phyloP scores from a whole-genome alignment of 2,113 vertebrate species.

The Dicerorhinus sumatrensis region DNA sequence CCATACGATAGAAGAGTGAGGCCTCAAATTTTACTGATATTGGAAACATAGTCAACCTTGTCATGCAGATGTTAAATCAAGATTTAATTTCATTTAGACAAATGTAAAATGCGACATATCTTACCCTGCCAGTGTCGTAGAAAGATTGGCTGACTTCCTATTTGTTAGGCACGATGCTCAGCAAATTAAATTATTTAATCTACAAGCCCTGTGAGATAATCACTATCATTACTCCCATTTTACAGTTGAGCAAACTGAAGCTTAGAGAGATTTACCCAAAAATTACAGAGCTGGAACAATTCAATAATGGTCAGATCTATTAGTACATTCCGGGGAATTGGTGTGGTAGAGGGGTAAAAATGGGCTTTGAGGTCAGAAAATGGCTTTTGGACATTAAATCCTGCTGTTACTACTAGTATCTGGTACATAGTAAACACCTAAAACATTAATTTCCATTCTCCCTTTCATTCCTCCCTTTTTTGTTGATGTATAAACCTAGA shows the following conservation, averaged over 20 bases:
- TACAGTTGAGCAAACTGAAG: not conserved
- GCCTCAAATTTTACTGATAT: not conserved
- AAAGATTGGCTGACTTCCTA: conserved; percentile 19
- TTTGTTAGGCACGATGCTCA: not conserved
- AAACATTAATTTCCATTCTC: not conserved
- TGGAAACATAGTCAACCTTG: not conserved
- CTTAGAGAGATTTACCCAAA: not conserved
- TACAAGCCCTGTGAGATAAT: not conserved
- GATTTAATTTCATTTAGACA: conserved; percentile 36
- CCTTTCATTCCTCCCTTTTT: not conserved
- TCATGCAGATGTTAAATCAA: not conserved
- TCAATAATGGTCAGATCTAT: not conserved
- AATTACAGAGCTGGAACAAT: not conserved
- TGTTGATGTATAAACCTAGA: not conserved
- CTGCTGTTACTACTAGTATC: not conserved
- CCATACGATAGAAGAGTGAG: not conserved
- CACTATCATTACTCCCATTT: not conserved
- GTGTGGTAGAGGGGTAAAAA: not conserved
- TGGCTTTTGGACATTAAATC: not conserved
- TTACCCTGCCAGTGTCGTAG: not conserved
- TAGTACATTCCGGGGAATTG: not conserved
- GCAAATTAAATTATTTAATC: conserved; percentile 42
- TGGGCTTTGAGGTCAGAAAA: not conserved
- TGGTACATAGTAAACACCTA: not conserved
- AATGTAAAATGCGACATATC: not conserved